Evolutionary conservation across 2,113 vertebrate genomes (phyloP).

Genomic region (Grammomys surdaster): DNA sequence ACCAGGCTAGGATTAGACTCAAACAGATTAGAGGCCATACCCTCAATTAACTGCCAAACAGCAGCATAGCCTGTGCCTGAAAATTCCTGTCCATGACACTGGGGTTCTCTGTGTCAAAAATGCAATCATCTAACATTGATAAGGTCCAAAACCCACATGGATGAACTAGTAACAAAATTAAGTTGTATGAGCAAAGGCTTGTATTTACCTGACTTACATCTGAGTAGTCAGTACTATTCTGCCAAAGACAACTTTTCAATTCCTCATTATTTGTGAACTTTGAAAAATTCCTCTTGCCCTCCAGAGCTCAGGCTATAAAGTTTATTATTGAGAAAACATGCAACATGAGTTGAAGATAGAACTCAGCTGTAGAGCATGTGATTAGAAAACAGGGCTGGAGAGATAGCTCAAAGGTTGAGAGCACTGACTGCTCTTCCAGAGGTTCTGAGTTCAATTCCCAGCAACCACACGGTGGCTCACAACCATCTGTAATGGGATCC

Average conservation of each 20-base stretch:
- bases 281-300: not conserved
- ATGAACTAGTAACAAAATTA: not conserved
- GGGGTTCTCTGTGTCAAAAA: not conserved
- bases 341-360: not conserved
- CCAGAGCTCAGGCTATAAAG: not conserved
- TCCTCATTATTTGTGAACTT: not conserved
- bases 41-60: not conserved
- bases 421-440: too few relatives aligned
- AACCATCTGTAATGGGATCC: too few relatives aligned
- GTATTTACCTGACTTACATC: not conserved
- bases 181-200: not conserved
- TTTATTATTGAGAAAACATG: not conserved
- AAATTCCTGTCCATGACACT: not conserved
- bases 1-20: not conserved
- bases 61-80: not conserved
- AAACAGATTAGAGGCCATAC: not conserved
- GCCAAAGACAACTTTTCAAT: conserved; percentile 30
- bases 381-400: not conserved
- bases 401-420: not conserved
- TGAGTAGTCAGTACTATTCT: not conserved
- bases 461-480: too few relatives aligned
- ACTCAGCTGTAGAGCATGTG: not conserved
- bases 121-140: not conserved
- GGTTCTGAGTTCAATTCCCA: too few relatives aligned
- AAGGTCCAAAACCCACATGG: not conserved